Base-by-base conservation (phyloP, 2,888 invertebrate species). In the Philopedon plagiatum region DNA sequence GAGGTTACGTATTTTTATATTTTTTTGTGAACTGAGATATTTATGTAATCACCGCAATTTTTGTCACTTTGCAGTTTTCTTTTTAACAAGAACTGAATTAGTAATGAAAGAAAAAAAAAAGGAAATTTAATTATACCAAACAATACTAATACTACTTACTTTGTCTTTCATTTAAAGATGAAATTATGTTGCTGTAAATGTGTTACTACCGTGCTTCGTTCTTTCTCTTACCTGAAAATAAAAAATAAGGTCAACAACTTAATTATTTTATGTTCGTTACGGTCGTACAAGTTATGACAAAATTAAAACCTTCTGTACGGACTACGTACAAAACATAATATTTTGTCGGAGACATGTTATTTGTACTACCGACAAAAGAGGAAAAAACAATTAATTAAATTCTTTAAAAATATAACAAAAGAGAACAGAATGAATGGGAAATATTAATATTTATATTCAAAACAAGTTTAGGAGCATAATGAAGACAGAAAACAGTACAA, bases 161-260 rank as follows among this genome's bases (percentile, higher is more conserved):
- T 29, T 26, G 51, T 51, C 29, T 26, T 15, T 0, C 13, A 5
- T 51, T 26, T 29, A 51, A 51, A 51, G 51, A 29, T 51, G 29
- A 5, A 29, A 51, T 51, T 51, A 51, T 29, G 26, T 29, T 15
- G 51, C 51, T n/a, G 29, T 15, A 26, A 15, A 21, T 13, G 51
- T 51, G 29, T 13, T 13, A 29, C 15, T 51, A 51, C 13, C 26
- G n/a, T 15, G 51, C 29, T 51, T 26, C 51, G n/a, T 51, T 29
- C 51, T 51, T 21, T 46, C 19, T 41, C 51, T 51, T 51, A 51
- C 51, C 51, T 51, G 51, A 29, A 51, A 51, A 46, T 46, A 21
- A 23, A 49, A 49, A 49, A 51, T 51, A 51, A 51, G 51, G 51
- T 51, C n/a, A 51, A 51, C 51, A 51, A 51, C 29, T 51, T 51